A percentile compares a stretch with the other conserved stretches of the same genome.
Conservation (phyloP, 2,888 invertebrate genomes). For the Craniophora ligustri region DNA sequence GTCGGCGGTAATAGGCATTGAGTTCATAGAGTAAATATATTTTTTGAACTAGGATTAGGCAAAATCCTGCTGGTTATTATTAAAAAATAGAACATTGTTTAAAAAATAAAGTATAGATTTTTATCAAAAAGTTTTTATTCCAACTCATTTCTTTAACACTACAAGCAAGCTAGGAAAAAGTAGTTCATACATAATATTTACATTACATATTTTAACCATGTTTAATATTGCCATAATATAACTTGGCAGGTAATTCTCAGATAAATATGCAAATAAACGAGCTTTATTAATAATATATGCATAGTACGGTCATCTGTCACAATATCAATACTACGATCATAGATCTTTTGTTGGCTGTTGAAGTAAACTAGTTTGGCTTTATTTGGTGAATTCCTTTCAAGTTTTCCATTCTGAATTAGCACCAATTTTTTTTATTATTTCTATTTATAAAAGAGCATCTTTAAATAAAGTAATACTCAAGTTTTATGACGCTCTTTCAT, state of each 20-base stretch:
- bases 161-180: background rate
- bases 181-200: slow-evolving; percentile 11
- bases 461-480: no score
- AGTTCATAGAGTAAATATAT: no score
- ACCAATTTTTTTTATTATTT: background rate
- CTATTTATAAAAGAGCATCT: no score
- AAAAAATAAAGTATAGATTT: background rate
- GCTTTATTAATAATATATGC: slow-evolving; percentile 22
- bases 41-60: no score
- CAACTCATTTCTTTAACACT: no score
- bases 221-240: slow-evolving; percentile 34
- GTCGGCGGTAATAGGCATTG: no score
- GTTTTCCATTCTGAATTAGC: background rate
- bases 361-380: background rate
- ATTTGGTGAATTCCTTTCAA: background rate
- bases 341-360: slow-evolving; percentile 6
- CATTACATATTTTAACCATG: background rate
- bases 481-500: no score
- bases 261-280: slow-evolving; percentile 47
- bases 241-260: slow-evolving; percentile 22
- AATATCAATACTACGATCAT: slow-evolving; percentile 16
- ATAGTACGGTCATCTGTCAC: slow-evolving; percentile 30
- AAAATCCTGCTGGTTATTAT: no score
- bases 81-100: background rate
- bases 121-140: no score